Percentiles rank a stretch among this genome's conserved stretches.
These are phyloP conservation scores for Antechinus stuartii DNA, from an alignment of 2,113 vertebrate species.

Conservation along the genomic window DNA sequence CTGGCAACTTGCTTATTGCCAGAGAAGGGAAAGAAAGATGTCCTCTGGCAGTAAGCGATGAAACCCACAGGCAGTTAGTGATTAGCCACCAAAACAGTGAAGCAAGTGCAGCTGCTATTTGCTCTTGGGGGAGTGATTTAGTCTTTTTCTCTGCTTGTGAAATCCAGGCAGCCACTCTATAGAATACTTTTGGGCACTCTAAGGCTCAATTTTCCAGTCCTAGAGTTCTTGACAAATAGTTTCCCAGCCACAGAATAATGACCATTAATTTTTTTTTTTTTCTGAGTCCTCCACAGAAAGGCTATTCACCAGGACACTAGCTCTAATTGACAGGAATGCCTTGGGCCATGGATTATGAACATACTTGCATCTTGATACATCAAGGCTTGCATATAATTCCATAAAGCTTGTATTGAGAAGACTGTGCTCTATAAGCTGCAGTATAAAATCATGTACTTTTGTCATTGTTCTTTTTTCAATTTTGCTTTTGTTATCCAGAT, in stretches of 20 bases:
- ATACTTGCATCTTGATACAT: background rate
- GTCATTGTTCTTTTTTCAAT: background rate
- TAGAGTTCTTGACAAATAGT: background rate
- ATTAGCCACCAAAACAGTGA: background rate
- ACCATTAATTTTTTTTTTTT: background rate
- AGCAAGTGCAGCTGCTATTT: background rate
- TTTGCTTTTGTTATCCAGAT: background rate
- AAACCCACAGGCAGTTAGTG: background rate
- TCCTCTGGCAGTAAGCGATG: background rate
- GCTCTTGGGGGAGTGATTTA: background rate
- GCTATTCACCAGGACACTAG: background rate
- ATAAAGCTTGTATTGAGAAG: background rate
- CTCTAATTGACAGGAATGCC: background rate
- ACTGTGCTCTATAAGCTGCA: background rate
- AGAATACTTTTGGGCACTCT: background rate
- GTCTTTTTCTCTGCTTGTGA: background rate
- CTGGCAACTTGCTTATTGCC: background rate
- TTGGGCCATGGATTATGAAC: background rate
- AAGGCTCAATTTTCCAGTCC: background rate
- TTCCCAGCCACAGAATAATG: background rate
- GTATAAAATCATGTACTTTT: background rate
- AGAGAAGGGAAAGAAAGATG: background rate
- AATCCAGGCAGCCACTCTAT: background rate
- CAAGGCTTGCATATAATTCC: background rate
- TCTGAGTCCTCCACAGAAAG: background rate